These are phyloP conservation scores for Hippoglossus hippoglossus DNA, from an alignment of 2,797 vertebrate species.

Conservation along the genomic window DNA sequence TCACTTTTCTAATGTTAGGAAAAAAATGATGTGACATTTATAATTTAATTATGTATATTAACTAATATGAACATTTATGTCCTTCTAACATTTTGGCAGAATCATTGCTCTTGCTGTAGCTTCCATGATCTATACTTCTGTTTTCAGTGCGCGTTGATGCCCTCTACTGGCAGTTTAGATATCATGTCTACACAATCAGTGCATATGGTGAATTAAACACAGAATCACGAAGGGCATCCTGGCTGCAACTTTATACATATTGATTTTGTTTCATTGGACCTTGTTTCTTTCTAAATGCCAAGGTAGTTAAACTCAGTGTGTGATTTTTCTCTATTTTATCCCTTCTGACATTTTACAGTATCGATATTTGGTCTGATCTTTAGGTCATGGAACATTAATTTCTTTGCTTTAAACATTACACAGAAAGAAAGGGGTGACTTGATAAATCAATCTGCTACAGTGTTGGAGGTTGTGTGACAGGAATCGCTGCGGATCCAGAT, in stretches of 20 bases:
- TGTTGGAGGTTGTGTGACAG: not conserved
- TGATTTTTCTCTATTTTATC: slow-evolving; percentile 18
- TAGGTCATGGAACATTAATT: not conserved
- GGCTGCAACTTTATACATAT: slow-evolving; percentile 20
- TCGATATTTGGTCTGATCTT: slow-evolving; percentile 19
- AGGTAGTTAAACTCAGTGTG: slow-evolving; percentile 40
- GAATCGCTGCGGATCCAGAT: not conserved
- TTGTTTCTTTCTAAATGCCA: slow-evolving; percentile 58
- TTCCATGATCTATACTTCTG: not conserved
- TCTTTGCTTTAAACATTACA: not conserved
- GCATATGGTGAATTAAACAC: slow-evolving; percentile 13
- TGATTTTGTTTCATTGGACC: slow-evolving; percentile 29
- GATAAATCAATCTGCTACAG: not conserved
- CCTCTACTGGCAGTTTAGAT: slow-evolving; percentile 55
- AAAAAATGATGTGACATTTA: too few species aligned
- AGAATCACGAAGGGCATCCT: not conserved
- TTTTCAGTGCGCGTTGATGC: slow-evolving; percentile 36
- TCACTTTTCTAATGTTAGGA: too few species aligned
- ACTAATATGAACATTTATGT: too few species aligned
- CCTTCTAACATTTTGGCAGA: too few species aligned
- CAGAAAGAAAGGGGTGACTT: too few species aligned
- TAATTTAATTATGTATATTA: too few species aligned
- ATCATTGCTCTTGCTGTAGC: not conserved
- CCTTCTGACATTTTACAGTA: slow-evolving; percentile 45
- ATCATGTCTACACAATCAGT: not conserved